A percentile compares a stretch with the other conserved stretches of the same genome.
These are phyloP conservation scores for Nyctereutes procyonoides DNA, from an alignment of 2,113 vertebrate species.

Conservation along the genomic window DNA sequence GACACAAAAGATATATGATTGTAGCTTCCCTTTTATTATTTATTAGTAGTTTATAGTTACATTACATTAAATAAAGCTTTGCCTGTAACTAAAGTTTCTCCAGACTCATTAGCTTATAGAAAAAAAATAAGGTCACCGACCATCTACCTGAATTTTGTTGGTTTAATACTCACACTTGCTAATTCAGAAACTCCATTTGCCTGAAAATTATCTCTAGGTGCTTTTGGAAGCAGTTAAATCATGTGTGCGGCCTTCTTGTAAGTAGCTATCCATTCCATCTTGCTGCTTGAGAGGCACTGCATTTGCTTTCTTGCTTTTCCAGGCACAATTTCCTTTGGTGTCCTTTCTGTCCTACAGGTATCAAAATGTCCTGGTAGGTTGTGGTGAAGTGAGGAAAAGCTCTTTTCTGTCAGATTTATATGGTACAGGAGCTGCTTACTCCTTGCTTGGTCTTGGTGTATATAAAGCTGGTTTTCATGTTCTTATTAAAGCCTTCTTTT, in stretches of 20 bases:
- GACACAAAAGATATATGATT: neutral
- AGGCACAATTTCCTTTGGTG: neutral
- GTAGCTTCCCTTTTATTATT: neutral
- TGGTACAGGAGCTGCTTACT: neutral
- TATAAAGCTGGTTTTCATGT: neutral
- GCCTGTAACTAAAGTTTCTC: neutral
- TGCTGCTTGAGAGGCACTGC: neutral
- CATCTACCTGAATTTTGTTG: neutral
- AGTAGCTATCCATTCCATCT: neutral
- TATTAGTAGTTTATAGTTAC: neutral
- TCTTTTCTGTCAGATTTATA: neutral
- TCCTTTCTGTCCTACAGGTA: neutral
- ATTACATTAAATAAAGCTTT: neutral
- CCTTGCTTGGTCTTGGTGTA: neutral
- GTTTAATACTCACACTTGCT: neutral
- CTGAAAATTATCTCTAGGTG: neutral
- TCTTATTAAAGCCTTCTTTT: neutral
- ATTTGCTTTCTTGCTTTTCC: neutral
- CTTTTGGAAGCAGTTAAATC: neutral
- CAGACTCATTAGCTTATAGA: neutral
- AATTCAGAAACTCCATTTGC: neutral
- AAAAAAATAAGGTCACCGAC: neutral
- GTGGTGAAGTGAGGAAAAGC: neutral
- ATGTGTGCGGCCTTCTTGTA: rapidly evolving
- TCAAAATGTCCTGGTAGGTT: neutral